These are phyloP conservation scores for Scaptomyza parva DNA, from an alignment of 2,888 invertebrate species.

Conservation along the genomic window DNA sequence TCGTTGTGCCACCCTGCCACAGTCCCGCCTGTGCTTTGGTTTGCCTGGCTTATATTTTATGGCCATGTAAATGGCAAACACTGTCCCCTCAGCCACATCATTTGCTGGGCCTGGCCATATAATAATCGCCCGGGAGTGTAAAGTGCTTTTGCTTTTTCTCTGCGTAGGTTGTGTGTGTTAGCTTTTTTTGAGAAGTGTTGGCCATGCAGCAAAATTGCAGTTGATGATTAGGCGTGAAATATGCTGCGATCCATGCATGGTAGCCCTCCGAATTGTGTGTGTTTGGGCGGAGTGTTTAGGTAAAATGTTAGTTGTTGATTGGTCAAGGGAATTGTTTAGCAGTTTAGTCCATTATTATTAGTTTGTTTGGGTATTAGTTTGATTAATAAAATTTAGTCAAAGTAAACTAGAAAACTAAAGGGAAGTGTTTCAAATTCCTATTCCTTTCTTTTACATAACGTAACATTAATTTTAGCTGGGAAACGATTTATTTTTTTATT, in stretches of 20 bases:
- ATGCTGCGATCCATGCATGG: constrained; percentile 24
- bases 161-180: constrained; percentile 35
- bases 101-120: constrained; percentile 19
- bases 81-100: constrained; percentile 18
- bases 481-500: constrained; percentile 8
- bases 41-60: constrained; percentile 63
- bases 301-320: constrained; percentile 4
- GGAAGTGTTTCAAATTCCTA: neutral
- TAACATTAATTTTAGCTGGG: neutral
- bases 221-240: constrained; percentile 64
- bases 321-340: constrained; percentile 5
- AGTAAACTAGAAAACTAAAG: neutral
- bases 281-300: neutral
- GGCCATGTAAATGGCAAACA: constrained; percentile 65
- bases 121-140: constrained; percentile 50
- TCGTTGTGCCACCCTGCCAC: neutral
- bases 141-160: constrained; percentile 44
- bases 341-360: neutral
- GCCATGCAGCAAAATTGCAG: constrained; percentile 51
- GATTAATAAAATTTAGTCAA: neutral
- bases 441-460: neutral
- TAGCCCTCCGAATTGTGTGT: constrained; percentile 9
- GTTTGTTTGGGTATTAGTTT: neutral
- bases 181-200: constrained; percentile 32
- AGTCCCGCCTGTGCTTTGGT: neutral